Evolutionary conservation across 2,113 vertebrate species (phyloP).

Genomic region (Vicugna pacos): DNA sequence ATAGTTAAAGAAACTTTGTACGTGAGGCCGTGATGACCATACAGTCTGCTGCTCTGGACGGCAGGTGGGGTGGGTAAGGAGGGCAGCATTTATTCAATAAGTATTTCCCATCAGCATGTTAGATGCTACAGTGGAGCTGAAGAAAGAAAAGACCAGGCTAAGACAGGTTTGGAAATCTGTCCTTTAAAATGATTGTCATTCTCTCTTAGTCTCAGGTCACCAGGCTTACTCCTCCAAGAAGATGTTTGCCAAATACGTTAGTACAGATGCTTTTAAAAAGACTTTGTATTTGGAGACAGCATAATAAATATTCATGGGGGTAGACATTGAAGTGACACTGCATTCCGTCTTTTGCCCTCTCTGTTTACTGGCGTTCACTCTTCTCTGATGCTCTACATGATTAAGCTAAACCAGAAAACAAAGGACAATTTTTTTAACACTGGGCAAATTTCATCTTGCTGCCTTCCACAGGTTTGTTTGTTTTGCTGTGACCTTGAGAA

Average conservation of each 20-base stretch:
- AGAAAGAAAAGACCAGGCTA: not conserved
- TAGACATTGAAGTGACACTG: conserved; percentile 37
- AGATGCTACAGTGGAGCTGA: not conserved
- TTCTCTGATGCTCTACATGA: not conserved
- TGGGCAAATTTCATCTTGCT: conserved; percentile 23
- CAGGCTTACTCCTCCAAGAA: not conserved
- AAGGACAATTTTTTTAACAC: not conserved
- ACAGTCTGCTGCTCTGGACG: not conserved
- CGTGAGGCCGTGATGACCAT: not conserved
- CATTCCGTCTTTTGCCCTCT: not conserved
- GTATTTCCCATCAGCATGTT: not conserved
- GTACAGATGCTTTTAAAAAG: not conserved
- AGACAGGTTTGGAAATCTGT: not conserved
- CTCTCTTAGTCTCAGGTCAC: not conserved
- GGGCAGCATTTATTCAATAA: not conserved
- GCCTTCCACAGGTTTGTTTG: not conserved
- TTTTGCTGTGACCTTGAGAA: conserved; percentile 32
- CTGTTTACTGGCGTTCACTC: not conserved
- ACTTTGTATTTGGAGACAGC: not conserved
- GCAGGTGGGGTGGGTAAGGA: not conserved
- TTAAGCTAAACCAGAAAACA: conserved; percentile 41
- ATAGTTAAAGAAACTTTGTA: not conserved
- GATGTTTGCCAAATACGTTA: conserved; percentile 26
- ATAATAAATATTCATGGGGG: conserved; percentile 62
- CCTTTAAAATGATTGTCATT: not conserved